Percentiles rank a stretch among this genome's conserved stretches.
phyloP scores from a whole-genome alignment of 2,113 vertebrate species.

The Scytalopus superciliaris region DNA sequence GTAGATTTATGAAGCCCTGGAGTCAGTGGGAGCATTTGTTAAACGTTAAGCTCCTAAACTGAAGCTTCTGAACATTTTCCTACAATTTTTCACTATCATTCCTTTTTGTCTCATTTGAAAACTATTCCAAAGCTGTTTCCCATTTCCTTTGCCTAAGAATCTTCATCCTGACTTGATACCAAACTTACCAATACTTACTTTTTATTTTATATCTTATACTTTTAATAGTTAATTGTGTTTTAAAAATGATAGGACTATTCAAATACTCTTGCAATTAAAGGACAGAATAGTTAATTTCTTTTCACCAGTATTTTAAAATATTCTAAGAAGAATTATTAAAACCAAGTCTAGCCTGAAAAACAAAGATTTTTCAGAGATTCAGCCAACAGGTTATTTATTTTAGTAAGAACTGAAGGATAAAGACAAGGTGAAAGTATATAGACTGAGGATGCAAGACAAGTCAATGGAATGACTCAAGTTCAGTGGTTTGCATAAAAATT shows the following conservation, averaged over 20 bases:
- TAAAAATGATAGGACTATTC: not conserved
- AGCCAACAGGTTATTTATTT: not conserved
- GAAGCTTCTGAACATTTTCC: not conserved
- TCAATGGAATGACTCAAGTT: not conserved
- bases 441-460: not conserved
- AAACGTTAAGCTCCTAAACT: not conserved
- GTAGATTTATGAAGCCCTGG: not conserved
- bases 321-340: not conserved
- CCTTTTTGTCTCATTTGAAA: not conserved
- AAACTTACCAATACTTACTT: not conserved
- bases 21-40: not conserved
- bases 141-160: not conserved
- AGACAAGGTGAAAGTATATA: not conserved
- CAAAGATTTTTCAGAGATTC: not conserved
- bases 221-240: not conserved
- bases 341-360: not conserved
- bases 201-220: not conserved
- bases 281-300: not conserved
- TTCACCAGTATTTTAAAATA: not conserved
- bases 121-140: not conserved
- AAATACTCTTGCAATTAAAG: not conserved
- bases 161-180: not conserved
- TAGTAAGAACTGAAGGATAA: not conserved
- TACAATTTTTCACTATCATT: not conserved
- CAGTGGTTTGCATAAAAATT: not conserved